These are phyloP conservation scores for Onychomys arenicola DNA, from an alignment of 2,797 vertebrate genomes.

Conservation along the genomic window DNA sequence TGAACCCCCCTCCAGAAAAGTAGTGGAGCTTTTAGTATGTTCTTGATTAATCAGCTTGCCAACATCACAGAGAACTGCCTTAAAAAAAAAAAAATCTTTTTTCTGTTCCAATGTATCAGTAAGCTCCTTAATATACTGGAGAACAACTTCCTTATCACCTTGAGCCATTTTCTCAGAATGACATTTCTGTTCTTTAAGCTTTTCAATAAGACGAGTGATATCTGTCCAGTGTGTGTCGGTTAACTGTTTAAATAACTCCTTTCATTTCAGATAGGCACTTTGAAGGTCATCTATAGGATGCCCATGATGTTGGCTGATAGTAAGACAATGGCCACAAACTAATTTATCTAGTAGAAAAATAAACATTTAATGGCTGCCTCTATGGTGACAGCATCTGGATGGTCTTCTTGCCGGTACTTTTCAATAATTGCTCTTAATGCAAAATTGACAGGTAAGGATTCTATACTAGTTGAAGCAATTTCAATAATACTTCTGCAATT, in stretches of 20 bases:
- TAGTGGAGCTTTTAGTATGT: background rate
- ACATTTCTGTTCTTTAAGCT: conserved; percentile 89
- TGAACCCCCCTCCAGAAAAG: background rate
- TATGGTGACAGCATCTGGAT: conserved; percentile 86
- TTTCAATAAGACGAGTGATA: conserved; percentile 88
- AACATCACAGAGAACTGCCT: conserved; percentile 88
- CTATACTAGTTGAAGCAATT: conserved; percentile 89
- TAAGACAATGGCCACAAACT: conserved; percentile 95
- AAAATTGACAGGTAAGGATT: conserved; percentile 93
- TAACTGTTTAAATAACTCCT: conserved; percentile 88
- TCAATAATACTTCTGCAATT: conserved; percentile 92
- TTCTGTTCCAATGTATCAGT: conserved; percentile 87
- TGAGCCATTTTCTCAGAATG: conserved; percentile 89
- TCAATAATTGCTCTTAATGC: conserved; percentile 94
- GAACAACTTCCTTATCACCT: conserved; percentile 89
- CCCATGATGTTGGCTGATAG: conserved; percentile 92
- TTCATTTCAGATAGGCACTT: conserved; percentile 91
- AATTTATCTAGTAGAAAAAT: conserved; percentile 93
- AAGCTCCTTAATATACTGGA: conserved; percentile 89
- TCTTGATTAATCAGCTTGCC: conserved; percentile 79
- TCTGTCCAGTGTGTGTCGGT: conserved; percentile 89
- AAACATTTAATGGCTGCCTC: conserved; percentile 93
- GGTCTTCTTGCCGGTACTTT: conserved; percentile 91
- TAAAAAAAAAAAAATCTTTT: conserved; percentile 89
- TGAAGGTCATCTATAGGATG: conserved; percentile 94